Conservation (phyloP, 2,113 vertebrate species). For the Neofelis nebulosa region DNA sequence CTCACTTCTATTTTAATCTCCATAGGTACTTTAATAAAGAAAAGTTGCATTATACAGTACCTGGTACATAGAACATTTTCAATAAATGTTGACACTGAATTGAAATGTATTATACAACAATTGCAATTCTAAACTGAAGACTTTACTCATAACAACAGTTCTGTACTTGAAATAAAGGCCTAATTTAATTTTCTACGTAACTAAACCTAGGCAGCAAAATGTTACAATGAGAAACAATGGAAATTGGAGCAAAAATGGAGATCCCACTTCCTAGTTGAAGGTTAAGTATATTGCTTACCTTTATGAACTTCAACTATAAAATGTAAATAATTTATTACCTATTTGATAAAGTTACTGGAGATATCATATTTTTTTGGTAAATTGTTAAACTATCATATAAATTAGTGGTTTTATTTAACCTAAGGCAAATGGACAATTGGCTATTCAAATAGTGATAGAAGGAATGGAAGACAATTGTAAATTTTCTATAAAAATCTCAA, state of each 20-base stretch:
- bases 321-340: background rate
- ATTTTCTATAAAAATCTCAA: background rate
- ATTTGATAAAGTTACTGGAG: background rate
- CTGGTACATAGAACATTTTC: background rate
- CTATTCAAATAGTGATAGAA: conserved; percentile 9
- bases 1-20: conserved; percentile 1
- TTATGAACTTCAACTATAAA: background rate
- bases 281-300: background rate
- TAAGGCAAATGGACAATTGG: background rate
- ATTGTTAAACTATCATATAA: background rate
- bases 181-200: background rate
- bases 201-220: background rate
- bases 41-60: background rate
- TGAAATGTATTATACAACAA: conserved; percentile 3
- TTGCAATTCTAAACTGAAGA: conserved; percentile 27
- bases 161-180: conserved; percentile 12
- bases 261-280: background rate
- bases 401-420: conserved; percentile 20
- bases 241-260: background rate
- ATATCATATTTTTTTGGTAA: background rate
- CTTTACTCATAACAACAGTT: background rate
- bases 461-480: background rate
- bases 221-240: background rate
- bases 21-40: background rate
- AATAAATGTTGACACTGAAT: background rate